A percentile compares a stretch with the other conserved stretches of the same genome.
Evolutionary conservation across 92 coral and sea anemone species (phyloP).

Genomic region (Metridium senile): DNA sequence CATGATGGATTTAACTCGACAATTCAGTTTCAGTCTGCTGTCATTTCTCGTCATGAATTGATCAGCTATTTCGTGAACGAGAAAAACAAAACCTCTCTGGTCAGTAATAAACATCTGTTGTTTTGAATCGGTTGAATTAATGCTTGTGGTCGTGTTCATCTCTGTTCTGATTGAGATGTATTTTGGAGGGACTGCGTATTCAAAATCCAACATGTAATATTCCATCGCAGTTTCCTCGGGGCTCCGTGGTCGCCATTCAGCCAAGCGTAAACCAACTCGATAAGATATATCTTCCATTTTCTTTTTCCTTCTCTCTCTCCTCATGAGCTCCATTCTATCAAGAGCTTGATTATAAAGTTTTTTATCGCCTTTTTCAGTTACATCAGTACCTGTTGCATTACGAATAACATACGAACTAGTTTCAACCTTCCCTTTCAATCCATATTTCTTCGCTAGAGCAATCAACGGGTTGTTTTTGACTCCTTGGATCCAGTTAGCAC

Average conservation of each 20-base stretch:
- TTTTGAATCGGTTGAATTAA: conserved; percentile 45
- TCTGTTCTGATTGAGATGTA: conserved; percentile 55
- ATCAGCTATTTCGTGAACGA: conserved; percentile 68
- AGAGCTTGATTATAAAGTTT: conserved; percentile 30
- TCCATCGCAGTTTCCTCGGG: conserved; percentile 61
- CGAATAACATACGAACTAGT: conserved; percentile 51
- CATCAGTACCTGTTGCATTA: conserved; percentile 61
- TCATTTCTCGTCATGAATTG: conserved; percentile 62
- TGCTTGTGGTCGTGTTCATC: conserved; percentile 51
- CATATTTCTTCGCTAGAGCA: conserved; percentile 60
- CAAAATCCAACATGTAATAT: conserved; percentile 76
- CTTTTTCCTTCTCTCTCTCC: conserved; percentile 40
- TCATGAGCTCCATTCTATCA: conserved; percentile 35
- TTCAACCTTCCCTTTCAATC: conserved; percentile 60
- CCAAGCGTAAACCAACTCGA: conserved; percentile 68
- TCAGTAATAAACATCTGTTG: conserved; percentile 83
- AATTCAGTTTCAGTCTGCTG: conserved; percentile 59
- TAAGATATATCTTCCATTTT: conserved; percentile 63
- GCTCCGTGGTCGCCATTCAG: conserved; percentile 66
- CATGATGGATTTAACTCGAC: conserved; percentile 50
- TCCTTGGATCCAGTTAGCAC: conserved; percentile 93
- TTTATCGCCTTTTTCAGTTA: conserved; percentile 49
- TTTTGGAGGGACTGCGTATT: conserved; percentile 77
- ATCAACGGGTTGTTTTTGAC: conserved; percentile 67
- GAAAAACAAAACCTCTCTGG: conserved; percentile 57